phyloP scores from a whole-genome alignment of 1,140 invertebrate species.

The Gryllus bimaculatus region DNA sequence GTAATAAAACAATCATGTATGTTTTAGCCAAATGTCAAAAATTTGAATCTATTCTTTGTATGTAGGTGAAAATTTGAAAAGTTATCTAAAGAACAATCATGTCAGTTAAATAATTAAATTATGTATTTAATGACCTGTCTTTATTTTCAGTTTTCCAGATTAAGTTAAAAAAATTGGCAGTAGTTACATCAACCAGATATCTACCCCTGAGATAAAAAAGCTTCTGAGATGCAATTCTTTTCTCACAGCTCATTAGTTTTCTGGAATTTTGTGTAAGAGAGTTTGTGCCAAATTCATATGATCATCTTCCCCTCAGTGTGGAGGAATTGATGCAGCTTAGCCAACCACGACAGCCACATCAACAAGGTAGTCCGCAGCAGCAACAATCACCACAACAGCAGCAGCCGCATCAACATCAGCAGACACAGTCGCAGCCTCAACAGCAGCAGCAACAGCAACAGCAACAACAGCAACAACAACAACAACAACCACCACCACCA shows the following conservation, averaged over 20 bases:
- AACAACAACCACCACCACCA: not conserved
- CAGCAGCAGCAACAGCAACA: conserved; percentile 12
- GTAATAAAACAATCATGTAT: too few relatives aligned
- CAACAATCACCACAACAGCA: not conserved
- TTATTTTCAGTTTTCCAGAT: too few relatives aligned
- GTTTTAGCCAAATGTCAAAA: too few relatives aligned
- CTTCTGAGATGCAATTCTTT: not conserved
- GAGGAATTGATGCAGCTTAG: conserved; percentile 20
- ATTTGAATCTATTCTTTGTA: too few relatives aligned
- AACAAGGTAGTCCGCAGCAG: conserved; percentile 9
- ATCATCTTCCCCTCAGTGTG: conserved; percentile 13
- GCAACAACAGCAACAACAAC: not conserved
- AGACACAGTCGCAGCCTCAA: not conserved
- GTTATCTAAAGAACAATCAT: too few relatives aligned
- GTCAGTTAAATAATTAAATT: too few relatives aligned
- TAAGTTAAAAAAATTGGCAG: too few relatives aligned
- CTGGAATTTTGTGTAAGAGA: not conserved
- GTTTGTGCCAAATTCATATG: conserved; percentile 13
- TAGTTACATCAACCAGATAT: too few relatives aligned
- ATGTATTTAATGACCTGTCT: too few relatives aligned
- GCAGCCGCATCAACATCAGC: not conserved
- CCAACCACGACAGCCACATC: conserved; percentile 16
- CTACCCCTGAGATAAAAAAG: too few relatives aligned
- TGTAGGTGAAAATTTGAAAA: too few relatives aligned
- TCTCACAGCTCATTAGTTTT: not conserved